Percentiles rank a stretch among this genome's conserved stretches.
phyloP scores from a whole-genome alignment of 2,888 invertebrate species.

The Amiota communis region DNA sequence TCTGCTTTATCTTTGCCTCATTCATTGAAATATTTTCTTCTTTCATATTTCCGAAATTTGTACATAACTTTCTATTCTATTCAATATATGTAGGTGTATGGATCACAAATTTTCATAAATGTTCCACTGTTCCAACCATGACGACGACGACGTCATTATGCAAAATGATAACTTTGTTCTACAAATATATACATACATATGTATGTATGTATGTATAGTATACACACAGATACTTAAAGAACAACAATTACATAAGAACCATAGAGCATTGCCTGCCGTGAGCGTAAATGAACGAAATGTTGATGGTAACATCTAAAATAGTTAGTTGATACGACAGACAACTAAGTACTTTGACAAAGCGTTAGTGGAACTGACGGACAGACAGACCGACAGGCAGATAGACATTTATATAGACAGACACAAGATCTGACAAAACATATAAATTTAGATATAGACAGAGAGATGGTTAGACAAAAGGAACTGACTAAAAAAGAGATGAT shows the following conservation, averaged over 20 bases:
- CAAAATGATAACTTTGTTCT: neutral
- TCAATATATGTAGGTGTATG: too few species aligned
- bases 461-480: neutral
- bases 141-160: neutral
- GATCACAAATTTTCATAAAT: too few species aligned
- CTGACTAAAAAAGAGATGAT: neutral
- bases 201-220: too few species aligned
- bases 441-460: neutral
- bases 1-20: too few species aligned
- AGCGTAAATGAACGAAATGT: neutral
- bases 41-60: too few species aligned
- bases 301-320: neutral
- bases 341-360: neutral
- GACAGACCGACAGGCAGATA: neutral
- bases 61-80: too few species aligned
- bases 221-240: too few species aligned
- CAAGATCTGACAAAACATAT: neutral
- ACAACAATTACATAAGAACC: too few species aligned
- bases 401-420: neutral
- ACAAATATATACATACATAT: neutral
- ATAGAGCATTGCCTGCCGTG: too few species aligned
- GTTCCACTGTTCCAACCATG: too few species aligned
- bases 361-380: neutral
- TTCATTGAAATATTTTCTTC: too few species aligned
- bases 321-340: neutral